Conservation (phyloP, 2,797 vertebrate genomes). For the Selene dorsalis region DNA sequence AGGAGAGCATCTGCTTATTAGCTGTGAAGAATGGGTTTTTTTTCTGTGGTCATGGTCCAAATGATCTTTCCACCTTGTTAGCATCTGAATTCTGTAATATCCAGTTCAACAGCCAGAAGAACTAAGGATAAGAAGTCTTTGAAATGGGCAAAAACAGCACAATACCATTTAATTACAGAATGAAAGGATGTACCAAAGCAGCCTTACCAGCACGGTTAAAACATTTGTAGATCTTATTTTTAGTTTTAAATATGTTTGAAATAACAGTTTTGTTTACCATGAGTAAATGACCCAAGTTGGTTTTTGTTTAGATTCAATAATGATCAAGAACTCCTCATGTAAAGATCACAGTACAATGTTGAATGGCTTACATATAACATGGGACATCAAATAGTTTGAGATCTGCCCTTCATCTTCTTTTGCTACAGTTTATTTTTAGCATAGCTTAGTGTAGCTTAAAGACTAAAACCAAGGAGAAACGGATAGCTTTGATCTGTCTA, state of each 20-base stretch:
- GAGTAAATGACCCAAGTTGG: background rate
- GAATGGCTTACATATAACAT: too few relatives aligned
- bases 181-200: background rate
- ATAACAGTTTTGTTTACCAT: background rate
- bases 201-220: background rate
- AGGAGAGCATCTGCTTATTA: constrained; percentile 40
- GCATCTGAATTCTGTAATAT: constrained; percentile 16
- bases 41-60: constrained; percentile 28
- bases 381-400: too few relatives aligned
- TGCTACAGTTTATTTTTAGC: background rate
- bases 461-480: background rate
- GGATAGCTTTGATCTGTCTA: background rate
- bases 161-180: background rate
- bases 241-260: background rate
- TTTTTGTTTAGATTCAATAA: constrained; percentile 1
- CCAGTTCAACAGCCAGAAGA: background rate
- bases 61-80: constrained; percentile 44
- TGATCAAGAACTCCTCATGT: background rate
- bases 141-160: background rate
- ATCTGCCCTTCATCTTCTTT: background rate
- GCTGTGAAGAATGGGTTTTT: constrained; percentile 24
- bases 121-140: background rate
- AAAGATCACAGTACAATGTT: background rate
- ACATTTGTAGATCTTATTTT: background rate
- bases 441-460: background rate